Base-by-base conservation (phyloP, 2,797 vertebrate species). In the Catharus ustulatus region DNA sequence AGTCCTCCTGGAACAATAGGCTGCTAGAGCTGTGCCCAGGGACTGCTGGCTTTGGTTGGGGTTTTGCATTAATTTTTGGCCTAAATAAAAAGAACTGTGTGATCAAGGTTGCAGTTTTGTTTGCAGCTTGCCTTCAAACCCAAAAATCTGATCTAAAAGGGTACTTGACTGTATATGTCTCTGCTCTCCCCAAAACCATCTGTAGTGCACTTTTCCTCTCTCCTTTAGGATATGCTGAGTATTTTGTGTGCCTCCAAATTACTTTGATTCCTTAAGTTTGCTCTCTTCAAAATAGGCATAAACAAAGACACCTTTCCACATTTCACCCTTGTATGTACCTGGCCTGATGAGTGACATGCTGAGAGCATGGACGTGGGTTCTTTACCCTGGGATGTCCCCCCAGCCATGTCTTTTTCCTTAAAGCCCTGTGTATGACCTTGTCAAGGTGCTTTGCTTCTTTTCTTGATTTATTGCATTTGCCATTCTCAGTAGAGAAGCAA, bases 61-160 rank as follows among this genome's bases (percentile, higher is more conserved):
- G 18, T 45, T 92, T 84, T 93, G 49, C 49, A 48, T 94, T 90
- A 22, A 17, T 74, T 84, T 94, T 75, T 64, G 49, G 74, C 68
- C 51, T 57, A 71, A 85, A 58, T 88, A 58, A 80, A 93, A 79
- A 71, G 84, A 79, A 34, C 45, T 32, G 29, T 2, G 23, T 74
- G 86, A 80, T 89, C 34, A 75, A 76, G 68, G 52, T 79, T 94
- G 74, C 13, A 30, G 80, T 72, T 91, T 55, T 81, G 64, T 80
- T 87, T 68, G 43, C 59, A 76, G 76, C 32, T 74, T 82, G 66
- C 48, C 62, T 83, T 95, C 67, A 76, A 36, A 75, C 54, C 32
- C 46, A 42, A 59, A 77, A 84, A 48, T 42, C 36, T 77, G 38
- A 62, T 61, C 66, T 68, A 27, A 82, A 68, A 72, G 34, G 10